Conservation (phyloP, 2,797 vertebrate genomes). For the Odontamblyopus lacepedii region DNA sequence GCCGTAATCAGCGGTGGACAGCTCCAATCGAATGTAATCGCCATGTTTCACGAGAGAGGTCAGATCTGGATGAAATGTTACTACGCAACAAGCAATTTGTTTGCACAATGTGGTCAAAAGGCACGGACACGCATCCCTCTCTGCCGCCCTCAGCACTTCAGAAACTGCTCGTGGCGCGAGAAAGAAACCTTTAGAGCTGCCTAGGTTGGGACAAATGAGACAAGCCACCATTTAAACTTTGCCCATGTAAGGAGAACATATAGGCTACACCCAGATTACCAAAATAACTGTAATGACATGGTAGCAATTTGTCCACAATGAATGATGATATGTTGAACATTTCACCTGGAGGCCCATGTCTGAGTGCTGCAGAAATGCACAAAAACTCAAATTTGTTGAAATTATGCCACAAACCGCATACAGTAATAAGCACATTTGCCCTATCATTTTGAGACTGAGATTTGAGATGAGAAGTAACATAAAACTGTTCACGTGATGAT, state of each 20-base stretch:
- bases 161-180: constrained; percentile 5
- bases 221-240: not conserved
- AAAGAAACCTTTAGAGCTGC: not conserved
- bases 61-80: constrained; percentile 87
- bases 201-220: not conserved
- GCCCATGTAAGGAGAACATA: not conserved
- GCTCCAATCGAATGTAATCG: constrained; percentile 83
- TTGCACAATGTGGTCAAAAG: constrained; percentile 81
- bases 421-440: not conserved
- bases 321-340: too few species aligned
- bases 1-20: constrained; percentile 84
- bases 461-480: not conserved
- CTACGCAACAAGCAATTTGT: constrained; percentile 85
- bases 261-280: not conserved
- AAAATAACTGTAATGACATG: not conserved
- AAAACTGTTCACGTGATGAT: not conserved
- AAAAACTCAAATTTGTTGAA: not conserved
- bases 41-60: constrained; percentile 85
- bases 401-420: too few species aligned
- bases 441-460: not conserved
- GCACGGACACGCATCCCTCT: constrained; percentile 81
- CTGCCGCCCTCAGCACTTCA: constrained; percentile 84
- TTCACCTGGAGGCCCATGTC: too few species aligned
- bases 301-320: too few species aligned
- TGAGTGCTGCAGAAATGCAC: not conserved